A percentile compares a stretch with the other conserved stretches of the same genome.
Evolutionary conservation across 2,113 vertebrate species (phyloP).

Genomic region (Mesembrinibis cayennensis): DNA sequence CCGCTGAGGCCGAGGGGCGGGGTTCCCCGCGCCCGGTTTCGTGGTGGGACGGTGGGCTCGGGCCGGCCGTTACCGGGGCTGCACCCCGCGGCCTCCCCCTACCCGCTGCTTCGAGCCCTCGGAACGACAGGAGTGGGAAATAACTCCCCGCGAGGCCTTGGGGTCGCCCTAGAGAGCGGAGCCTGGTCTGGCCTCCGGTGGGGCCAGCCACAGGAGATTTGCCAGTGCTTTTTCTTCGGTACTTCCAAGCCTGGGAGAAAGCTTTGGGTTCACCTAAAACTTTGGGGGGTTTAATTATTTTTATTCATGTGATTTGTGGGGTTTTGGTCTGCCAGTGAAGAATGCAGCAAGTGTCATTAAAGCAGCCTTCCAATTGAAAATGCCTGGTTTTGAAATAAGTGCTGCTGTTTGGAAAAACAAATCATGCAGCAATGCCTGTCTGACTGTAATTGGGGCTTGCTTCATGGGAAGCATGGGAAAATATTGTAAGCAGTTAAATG

Average conservation of each 20-base stretch:
- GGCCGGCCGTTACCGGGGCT: too few species aligned
- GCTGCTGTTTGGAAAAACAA: too few species aligned
- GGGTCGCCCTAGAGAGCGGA: fast-evolving
- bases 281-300: too few species aligned
- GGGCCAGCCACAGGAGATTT: fast-evolving
- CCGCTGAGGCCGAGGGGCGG: too few species aligned
- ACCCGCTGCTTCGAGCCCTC: too few species aligned
- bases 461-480: not conserved
- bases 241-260: too few species aligned
- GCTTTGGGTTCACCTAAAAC: too few species aligned
- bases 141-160: not conserved
- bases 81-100: fast-evolving
- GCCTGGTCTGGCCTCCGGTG: fast-evolving
- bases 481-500: not conserved
- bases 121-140: too few species aligned
- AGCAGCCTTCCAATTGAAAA: not conserved
- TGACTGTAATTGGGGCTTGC: not conserved
- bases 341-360: too few species aligned
- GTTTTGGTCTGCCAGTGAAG: too few species aligned
- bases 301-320: not conserved
- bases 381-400: fast-evolving
- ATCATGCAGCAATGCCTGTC: fast-evolving
- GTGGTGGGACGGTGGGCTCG: too few species aligned
- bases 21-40: too few species aligned
- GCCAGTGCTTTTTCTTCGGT: not conserved